A percentile compares a stretch with the other conserved stretches of the same genome.
Conservation (phyloP, 2,888 invertebrate genomes). For the Rhingia campestris region DNA sequence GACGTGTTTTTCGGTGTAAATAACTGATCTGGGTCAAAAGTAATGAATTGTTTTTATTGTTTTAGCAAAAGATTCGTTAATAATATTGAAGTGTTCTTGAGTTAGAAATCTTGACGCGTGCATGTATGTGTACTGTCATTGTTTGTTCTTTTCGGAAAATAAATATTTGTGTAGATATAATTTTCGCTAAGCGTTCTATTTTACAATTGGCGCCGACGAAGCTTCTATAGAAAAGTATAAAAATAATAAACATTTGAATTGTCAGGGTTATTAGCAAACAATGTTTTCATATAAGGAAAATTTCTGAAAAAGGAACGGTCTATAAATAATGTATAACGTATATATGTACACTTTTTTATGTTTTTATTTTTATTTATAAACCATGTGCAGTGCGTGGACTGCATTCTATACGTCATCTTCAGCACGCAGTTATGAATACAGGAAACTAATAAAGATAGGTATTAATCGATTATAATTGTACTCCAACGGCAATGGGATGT, state of each 20-base stretch:
- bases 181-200: conserved; percentile 1
- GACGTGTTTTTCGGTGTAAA: conserved; percentile 28
- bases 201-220: neutral
- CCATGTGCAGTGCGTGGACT: too few relatives aligned
- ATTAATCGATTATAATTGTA: neutral
- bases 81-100: conserved; percentile 1
- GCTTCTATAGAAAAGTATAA: neutral
- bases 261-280: conserved; percentile 7
- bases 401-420: too few relatives aligned
- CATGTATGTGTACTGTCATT: neutral
- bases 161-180: conserved; percentile 1
- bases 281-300: neutral
- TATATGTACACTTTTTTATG: too few relatives aligned
- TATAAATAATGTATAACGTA: neutral
- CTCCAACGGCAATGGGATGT: neutral
- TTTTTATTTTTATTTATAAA: too few relatives aligned
- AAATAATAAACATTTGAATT: conserved; percentile 1
- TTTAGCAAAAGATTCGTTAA: conserved; percentile 11
- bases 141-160: neutral
- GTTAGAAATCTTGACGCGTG: neutral
- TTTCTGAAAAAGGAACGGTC: neutral
- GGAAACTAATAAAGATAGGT: neutral
- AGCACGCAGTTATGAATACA: too few relatives aligned
- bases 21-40: conserved; percentile 64
- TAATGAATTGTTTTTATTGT: conserved; percentile 22